Conservation (phyloP, 2,888 invertebrate species). For the Agriotes lineatus region DNA sequence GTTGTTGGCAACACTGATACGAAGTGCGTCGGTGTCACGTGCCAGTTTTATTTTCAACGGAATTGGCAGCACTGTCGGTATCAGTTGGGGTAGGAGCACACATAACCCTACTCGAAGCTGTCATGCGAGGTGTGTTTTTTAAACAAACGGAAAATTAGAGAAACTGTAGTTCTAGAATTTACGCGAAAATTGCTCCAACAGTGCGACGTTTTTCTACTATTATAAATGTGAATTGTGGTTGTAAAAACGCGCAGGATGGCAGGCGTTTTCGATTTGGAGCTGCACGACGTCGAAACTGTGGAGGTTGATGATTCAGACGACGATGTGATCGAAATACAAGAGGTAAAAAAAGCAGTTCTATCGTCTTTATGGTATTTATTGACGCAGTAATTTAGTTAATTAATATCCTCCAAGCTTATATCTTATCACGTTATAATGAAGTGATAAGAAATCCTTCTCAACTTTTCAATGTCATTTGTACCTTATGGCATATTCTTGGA, state of each 20-base stretch:
- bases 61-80: no score
- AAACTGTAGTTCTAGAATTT: not conserved
- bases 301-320: conserved; percentile 84
- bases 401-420: not conserved
- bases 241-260: conserved; percentile 71
- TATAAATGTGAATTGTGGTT: conserved; percentile 35
- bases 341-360: conserved; percentile 71
- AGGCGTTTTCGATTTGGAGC: conserved; percentile 94
- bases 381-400: not conserved
- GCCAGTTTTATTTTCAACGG: no score
- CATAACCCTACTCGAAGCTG: conserved; percentile 36
- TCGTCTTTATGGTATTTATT: not conserved
- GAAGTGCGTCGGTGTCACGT: no score
- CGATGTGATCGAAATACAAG: conserved; percentile 89
- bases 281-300: conserved; percentile 77
- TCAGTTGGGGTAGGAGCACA: not conserved
- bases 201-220: not conserved
- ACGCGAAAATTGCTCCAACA: not conserved
- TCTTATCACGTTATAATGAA: conserved; percentile 15
- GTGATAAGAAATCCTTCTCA: conserved; percentile 7
- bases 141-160: conserved; percentile 9
- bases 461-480: conserved; percentile 26
- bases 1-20: no score
- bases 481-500: conserved; percentile 33
- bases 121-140: conserved; percentile 36